These are phyloP conservation scores for Collichthys lucidus DNA, from an alignment of 2,113 vertebrate genomes.

Conservation along the genomic window DNA sequence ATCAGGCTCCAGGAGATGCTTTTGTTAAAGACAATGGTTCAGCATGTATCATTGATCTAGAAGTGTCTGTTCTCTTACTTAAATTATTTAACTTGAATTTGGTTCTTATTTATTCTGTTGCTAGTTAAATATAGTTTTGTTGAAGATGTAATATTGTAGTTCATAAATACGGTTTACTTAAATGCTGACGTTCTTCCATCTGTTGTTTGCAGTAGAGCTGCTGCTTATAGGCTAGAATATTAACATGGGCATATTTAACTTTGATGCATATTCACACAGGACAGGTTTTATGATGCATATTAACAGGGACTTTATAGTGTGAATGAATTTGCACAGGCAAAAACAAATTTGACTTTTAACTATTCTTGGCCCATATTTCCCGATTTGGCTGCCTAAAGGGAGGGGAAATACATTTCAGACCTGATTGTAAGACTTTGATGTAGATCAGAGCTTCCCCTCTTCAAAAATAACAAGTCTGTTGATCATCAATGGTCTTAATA, in stretches of 20 bases:
- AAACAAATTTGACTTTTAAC: slow-evolving; percentile 62
- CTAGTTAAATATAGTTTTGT: slow-evolving; percentile 46
- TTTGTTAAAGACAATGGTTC: not conserved
- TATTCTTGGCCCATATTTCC: slow-evolving; percentile 40
- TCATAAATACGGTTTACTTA: slow-evolving; percentile 61
- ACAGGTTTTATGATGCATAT: slow-evolving; percentile 69
- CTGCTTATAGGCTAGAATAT: slow-evolving; percentile 65
- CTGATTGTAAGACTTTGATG: slow-evolving; percentile 48
- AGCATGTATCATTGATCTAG: not conserved
- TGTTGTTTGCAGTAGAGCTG: slow-evolving; percentile 62
- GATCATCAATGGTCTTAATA: slow-evolving; percentile 31
- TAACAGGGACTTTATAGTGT: slow-evolving; percentile 52
- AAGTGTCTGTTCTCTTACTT: not conserved
- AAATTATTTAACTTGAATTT: not conserved
- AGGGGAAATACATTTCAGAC: slow-evolving; percentile 31
- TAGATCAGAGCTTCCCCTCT: slow-evolving; percentile 17
- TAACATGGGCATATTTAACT: slow-evolving; percentile 69
- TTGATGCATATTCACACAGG: slow-evolving; percentile 72
- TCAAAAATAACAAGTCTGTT: slow-evolving; percentile 9
- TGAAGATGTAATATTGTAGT: slow-evolving; percentile 44
- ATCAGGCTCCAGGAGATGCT: not conserved
- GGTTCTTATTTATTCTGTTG: slow-evolving; percentile 21
- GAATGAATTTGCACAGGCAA: slow-evolving; percentile 52
- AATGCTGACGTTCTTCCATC: slow-evolving; percentile 70
- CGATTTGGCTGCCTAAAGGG: slow-evolving; percentile 20